Base-by-base conservation (phyloP, 2,888 invertebrate genomes). In the Ectemnius lituratus region DNA sequence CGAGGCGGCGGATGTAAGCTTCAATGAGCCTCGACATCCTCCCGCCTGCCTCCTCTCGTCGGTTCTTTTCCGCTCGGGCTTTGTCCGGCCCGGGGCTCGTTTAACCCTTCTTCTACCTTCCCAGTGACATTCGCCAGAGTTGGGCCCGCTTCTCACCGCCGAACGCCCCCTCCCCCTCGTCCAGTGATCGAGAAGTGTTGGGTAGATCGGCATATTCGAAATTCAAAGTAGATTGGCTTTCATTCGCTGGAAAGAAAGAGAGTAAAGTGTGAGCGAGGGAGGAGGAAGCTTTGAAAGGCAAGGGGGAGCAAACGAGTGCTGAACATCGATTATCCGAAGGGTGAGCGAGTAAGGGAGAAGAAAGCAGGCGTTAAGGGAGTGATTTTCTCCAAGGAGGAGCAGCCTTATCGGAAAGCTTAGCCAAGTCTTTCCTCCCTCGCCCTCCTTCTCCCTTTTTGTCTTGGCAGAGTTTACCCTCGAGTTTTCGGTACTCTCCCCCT, bases 1-100 rank as follows among this genome's bases (percentile, higher is more conserved):
- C 70, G 64, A 76, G 67, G 60, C 78, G 81, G 75, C 70, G 73
- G 73, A 78, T 78, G 76, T 74, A 45, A 49, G 49, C 45, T 69
- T 76, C 76, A 74, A 76, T 70, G 74, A 76, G 69, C 49, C 60
- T 45, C 61, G 56, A 56, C 73, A 49, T 67, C 74, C 59, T 49
- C 18, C 75, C 13, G n/a, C 37, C 37, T 37, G 37, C 8, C 8
- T 5, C 11, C 37, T 6, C 37, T 37, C 52, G n/a, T 16, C 2
- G n/a, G 69, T 59, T 64, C 66, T 70, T 76, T 76, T 72, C 75
- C 62, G 61, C 64, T 59, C 52, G 60, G 18, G 27, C 16, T 23
- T 60, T 52, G 57, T 60, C 73, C 64, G 57, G 67, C 59, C 49
- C 62, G 67, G 74, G 47, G 56, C 14, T 27, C 18, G 14, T 18